phyloP scores from a whole-genome alignment of 1,140 invertebrate genomes.

The Drosophila gunungcola region DNA sequence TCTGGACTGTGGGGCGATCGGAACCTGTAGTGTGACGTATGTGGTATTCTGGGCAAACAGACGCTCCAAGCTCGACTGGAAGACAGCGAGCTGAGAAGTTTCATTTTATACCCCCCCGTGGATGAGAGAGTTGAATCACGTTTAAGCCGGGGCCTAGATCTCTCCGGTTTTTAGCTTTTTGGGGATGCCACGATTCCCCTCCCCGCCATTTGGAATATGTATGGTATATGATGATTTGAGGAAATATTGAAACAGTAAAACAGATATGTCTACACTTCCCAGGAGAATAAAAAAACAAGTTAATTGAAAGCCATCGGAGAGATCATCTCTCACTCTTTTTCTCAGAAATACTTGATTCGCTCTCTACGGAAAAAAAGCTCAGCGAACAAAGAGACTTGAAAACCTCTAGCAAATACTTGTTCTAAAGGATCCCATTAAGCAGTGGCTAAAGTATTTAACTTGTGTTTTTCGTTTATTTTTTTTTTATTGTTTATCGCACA shows the following conservation, averaged over 20 bases:
- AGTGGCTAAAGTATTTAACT: slow-evolving; percentile 7
- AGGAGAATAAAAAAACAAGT: neutral
- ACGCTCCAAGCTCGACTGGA: slow-evolving; percentile 58
- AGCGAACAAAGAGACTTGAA: slow-evolving; percentile 11
- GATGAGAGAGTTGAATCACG: slow-evolving; percentile 1
- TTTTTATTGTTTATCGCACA: slow-evolving; percentile 72
- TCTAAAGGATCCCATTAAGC: slow-evolving; percentile 17
- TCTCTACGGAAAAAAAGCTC: slow-evolving; percentile 3
- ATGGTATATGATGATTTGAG: slow-evolving; percentile 2
- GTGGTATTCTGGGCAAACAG: slow-evolving; percentile 13
- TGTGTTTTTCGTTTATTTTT: slow-evolving; percentile 22
- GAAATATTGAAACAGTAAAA: slow-evolving; percentile 10
- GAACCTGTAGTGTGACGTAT: slow-evolving; percentile 19
- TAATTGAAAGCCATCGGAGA: neutral
- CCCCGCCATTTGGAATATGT: slow-evolving; percentile 7
- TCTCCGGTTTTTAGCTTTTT: neutral
- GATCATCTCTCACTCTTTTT: neutral
- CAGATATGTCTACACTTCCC: neutral
- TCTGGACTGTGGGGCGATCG: slow-evolving; percentile 5
- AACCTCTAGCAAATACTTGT: neutral
- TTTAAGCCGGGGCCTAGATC: slow-evolving; percentile 13
- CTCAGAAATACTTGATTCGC: slow-evolving; percentile 2
- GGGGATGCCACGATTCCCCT: neutral
- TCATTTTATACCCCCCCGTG: slow-evolving; percentile 38
- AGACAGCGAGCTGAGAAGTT: slow-evolving; percentile 24